Conservation (phyloP, 2,797 vertebrate species). For the Lophotriccus pileatus region DNA sequence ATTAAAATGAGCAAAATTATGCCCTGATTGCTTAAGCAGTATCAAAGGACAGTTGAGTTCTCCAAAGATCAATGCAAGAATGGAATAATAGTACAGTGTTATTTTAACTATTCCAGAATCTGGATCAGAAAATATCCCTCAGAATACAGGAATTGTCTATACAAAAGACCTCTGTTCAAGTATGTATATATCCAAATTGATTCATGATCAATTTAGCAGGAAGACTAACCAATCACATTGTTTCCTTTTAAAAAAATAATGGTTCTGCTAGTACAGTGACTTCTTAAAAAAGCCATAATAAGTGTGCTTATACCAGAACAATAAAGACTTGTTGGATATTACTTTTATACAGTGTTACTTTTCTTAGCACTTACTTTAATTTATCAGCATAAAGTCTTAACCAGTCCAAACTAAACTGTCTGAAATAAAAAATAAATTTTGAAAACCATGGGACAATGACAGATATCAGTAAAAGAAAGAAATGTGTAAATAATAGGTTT, state of each 20-base stretch:
- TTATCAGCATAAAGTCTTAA: background rate
- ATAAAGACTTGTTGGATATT: background rate
- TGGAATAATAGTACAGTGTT: background rate
- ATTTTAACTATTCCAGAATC: background rate
- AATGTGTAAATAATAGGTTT: background rate
- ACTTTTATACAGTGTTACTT: background rate
- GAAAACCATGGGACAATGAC: background rate
- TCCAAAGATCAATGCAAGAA: background rate
- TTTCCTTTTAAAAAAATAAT: background rate
- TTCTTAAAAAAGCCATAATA: background rate
- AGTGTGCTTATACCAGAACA: background rate
- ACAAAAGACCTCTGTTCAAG: rapidly evolving
- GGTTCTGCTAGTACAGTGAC: background rate
- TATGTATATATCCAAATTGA: background rate
- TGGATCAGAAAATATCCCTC: background rate
- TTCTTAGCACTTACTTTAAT: background rate
- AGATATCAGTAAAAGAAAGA: background rate
- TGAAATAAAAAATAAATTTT: background rate
- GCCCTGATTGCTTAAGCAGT: background rate
- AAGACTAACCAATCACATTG: background rate
- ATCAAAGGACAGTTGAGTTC: background rate
- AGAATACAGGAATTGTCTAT: background rate
- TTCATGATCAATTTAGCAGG: background rate
- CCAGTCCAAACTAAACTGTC: background rate
- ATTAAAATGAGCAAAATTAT: background rate